Percentiles rank a stretch among this genome's conserved stretches.
Evolutionary conservation across 2,797 vertebrate species (phyloP).

Genomic region (Sebastes jordani): DNA sequence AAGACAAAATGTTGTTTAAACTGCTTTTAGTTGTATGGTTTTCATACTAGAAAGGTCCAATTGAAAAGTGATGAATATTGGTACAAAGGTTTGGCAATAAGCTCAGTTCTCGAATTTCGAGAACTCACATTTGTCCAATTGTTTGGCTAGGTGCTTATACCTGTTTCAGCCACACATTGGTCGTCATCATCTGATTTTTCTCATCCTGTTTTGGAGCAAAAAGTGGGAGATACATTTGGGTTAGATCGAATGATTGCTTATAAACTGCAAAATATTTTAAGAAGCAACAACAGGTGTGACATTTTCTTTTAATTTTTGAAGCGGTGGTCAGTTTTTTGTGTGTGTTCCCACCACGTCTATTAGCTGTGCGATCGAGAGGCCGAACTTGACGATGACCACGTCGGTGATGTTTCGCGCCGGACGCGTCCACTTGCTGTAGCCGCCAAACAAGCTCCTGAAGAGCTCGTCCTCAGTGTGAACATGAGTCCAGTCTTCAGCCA

Average conservation of each 20-base stretch:
- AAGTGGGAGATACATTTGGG: neutral
- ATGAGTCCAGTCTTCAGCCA: slow-evolving; percentile 63
- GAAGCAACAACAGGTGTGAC: neutral
- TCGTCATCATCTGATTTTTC: slow-evolving; percentile 92
- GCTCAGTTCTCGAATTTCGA: neutral
- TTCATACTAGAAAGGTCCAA: no score
- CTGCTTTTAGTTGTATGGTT: neutral
- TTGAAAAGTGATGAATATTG: neutral
- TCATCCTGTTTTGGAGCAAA: slow-evolving; percentile 76
- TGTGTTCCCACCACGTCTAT: slow-evolving; percentile 87
- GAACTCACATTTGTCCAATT: neutral
- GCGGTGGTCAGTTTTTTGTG: neutral
- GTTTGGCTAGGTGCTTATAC: slow-evolving; percentile 58
- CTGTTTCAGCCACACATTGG: slow-evolving; percentile 94
- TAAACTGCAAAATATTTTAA: neutral
- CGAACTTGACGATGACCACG: slow-evolving; percentile 90
- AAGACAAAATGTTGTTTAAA: neutral
- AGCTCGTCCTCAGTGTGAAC: slow-evolving; percentile 85
- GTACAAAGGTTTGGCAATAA: neutral
- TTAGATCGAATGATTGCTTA: neutral
- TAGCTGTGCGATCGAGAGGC: slow-evolving; percentile 91
- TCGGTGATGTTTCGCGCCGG: slow-evolving; percentile 87
- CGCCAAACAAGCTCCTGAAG: slow-evolving; percentile 86
- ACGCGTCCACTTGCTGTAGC: slow-evolving; percentile 90
- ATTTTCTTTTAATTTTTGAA: neutral